Conservation (phyloP, 2,113 vertebrate species). For the Sciurus niger region DNA sequence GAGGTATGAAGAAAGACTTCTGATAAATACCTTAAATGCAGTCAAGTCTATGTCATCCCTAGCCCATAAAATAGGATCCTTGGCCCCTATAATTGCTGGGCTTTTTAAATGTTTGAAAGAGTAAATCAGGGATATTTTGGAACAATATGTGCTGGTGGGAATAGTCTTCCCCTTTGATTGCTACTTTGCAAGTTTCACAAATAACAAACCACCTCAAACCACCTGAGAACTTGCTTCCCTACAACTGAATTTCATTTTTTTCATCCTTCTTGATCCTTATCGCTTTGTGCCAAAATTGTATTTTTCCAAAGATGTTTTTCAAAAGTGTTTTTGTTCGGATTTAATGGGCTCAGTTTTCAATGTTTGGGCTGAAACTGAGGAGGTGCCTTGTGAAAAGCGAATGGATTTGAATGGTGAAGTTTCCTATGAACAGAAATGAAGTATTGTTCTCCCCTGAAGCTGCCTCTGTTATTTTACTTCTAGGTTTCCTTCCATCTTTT, state of each 20-base stretch:
- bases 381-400: slow-evolving; percentile 66
- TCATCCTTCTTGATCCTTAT: slow-evolving; percentile 62
- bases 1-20: background rate
- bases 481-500: slow-evolving; percentile 68
- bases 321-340: slow-evolving; percentile 71
- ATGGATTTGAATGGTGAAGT: slow-evolving; percentile 58
- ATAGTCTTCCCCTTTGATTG: slow-evolving; percentile 9
- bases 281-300: slow-evolving; percentile 58
- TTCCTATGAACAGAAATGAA: slow-evolving; percentile 68
- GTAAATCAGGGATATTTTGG: background rate
- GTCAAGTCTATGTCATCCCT: background rate
- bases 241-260: slow-evolving; percentile 73
- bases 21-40: background rate
- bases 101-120: slow-evolving; percentile 59
- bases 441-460: slow-evolving; percentile 58
- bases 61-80: background rate
- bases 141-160: slow-evolving; percentile 63
- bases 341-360: slow-evolving; percentile 69
- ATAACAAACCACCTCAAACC: slow-evolving; percentile 45
- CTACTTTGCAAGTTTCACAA: slow-evolving; percentile 41
- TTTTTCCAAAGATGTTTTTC: slow-evolving; percentile 75
- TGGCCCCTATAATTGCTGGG: slow-evolving; percentile 11
- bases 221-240: background rate
- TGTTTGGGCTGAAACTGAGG: slow-evolving; percentile 47
- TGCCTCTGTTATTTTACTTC: slow-evolving; percentile 57